A percentile compares a stretch with the other conserved stretches of the same genome.
Conservation (phyloP, 2,113 vertebrate genomes). For the Eubucco bourcierii region DNA sequence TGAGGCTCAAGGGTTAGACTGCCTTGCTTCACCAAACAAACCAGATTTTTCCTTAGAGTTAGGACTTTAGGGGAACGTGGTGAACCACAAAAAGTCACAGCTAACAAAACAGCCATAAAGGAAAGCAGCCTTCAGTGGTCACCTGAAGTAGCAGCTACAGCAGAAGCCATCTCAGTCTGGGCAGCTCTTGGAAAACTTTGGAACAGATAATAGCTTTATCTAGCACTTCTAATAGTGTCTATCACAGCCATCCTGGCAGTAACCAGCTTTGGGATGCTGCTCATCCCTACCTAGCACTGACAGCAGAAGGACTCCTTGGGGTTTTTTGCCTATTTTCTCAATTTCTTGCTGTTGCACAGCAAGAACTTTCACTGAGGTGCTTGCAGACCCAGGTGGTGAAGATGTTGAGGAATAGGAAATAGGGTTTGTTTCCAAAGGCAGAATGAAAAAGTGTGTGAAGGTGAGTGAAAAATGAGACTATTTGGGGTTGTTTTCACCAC, state of each 20-base stretch:
- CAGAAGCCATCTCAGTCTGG: background rate
- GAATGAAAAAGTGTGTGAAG: background rate
- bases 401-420: accelerated
- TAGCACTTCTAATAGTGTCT: background rate
- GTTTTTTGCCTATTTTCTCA: background rate
- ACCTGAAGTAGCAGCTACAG: background rate
- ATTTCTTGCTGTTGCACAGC: background rate
- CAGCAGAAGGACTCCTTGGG: background rate
- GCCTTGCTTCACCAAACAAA: background rate
- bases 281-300: background rate
- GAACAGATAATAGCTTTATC: background rate
- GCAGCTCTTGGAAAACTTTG: background rate
- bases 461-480: background rate
- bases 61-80: background rate
- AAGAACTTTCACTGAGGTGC: background rate
- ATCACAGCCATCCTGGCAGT: background rate
- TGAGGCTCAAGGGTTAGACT: accelerated
- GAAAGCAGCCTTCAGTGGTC: background rate
- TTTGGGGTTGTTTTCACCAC: background rate
- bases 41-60: background rate
- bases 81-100: background rate
- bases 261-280: background rate
- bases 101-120: background rate
- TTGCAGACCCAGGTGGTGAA: background rate
- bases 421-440: background rate